Evolutionary conservation across 2,113 vertebrate species (phyloP), one percentile per base, ranked within the genome.

Genomic region (Oncorhynchus keta): DNA sequence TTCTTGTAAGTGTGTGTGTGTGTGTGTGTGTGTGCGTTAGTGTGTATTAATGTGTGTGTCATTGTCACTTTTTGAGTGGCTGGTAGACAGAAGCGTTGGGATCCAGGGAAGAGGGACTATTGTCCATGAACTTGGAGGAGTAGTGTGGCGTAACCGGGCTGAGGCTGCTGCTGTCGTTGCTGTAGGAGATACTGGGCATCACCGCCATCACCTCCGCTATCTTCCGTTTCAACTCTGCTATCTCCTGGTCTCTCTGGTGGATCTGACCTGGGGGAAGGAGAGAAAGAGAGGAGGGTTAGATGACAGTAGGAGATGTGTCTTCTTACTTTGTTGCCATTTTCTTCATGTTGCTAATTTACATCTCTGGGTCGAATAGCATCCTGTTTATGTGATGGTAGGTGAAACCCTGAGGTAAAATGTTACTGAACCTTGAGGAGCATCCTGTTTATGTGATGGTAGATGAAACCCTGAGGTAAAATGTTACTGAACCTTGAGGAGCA

Each of bases 121-220:
- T 96, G 94, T 99, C 98, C 97, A 99, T 98, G 90, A 99, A 99
- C 90, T 99, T 99, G 91, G 97, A 98, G 66, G 98, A 99, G 72
- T 99, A 99, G 86, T 98, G 97, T 8, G 98, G 98, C 75, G 97
- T 91, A 49, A 99, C 96, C 0, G 96, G 93, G 86, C 93, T 96
- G 86, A 97, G 93, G 73, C 93, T 96, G 93, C 94, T 96, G 93
- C 95, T 89, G 82, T 97, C 95, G 1, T 96, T 93, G 0, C 94
- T 96, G 94, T 99, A 99, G 0, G 94, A 93, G 87, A 99, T 95
- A 91, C 97, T 99, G 87, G 98, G 98, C 98, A 99, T 99, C 81
- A 99, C 98, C 0, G 98, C 98, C 98, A 99, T 98, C 82, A 99
- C 97, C 93, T 99, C 97, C 0, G 98, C 98, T 26, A 99, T 99